A percentile compares a stretch with the other conserved stretches of the same genome.
These are phyloP conservation scores for Xestia sexstrigata DNA, from an alignment of 2,888 invertebrate genomes.

Conservation along the genomic window DNA sequence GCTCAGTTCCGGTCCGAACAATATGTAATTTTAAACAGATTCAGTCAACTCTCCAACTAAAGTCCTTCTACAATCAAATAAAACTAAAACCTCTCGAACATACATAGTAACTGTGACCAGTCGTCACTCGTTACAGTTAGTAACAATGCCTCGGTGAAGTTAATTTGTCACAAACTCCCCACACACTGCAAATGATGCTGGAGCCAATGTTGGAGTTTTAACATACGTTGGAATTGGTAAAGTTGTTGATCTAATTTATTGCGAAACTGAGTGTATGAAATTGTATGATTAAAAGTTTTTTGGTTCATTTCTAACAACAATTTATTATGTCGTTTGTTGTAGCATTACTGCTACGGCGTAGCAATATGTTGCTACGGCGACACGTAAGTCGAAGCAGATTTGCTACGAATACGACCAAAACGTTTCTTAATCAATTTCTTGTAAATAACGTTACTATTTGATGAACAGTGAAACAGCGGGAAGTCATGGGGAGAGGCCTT, in stretches of 20 bases:
- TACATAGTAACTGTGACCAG: slow-evolving; percentile 7
- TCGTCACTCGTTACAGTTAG: slow-evolving; percentile 20
- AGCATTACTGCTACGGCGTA: slow-evolving; percentile 25
- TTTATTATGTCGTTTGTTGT: neutral
- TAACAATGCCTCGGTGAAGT: slow-evolving; percentile 21
- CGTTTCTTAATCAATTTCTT: neutral
- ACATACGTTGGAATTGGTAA: slow-evolving; percentile 1
- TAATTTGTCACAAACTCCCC: slow-evolving; percentile 37
- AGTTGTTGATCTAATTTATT: slow-evolving; percentile 9
- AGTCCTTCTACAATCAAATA: slow-evolving; percentile 18
- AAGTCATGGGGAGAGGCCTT: too few species aligned
- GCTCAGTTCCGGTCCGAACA: neutral
- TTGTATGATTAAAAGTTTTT: neutral
- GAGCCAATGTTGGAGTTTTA: neutral
- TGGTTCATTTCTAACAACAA: neutral
- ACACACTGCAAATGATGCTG: neutral
- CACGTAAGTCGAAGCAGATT: neutral
- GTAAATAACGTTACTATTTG: neutral
- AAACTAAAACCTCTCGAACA: slow-evolving; percentile 19
- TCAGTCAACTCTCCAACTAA: neutral
- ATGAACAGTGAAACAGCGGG: too few species aligned
- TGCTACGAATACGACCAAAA: neutral
- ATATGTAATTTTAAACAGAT: neutral
- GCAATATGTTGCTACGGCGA: slow-evolving; percentile 16
- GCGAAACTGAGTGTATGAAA: neutral